These are phyloP conservation scores for Semicossyphus pulcher DNA, from an alignment of 2,113 vertebrate species.

Conservation along the genomic window DNA sequence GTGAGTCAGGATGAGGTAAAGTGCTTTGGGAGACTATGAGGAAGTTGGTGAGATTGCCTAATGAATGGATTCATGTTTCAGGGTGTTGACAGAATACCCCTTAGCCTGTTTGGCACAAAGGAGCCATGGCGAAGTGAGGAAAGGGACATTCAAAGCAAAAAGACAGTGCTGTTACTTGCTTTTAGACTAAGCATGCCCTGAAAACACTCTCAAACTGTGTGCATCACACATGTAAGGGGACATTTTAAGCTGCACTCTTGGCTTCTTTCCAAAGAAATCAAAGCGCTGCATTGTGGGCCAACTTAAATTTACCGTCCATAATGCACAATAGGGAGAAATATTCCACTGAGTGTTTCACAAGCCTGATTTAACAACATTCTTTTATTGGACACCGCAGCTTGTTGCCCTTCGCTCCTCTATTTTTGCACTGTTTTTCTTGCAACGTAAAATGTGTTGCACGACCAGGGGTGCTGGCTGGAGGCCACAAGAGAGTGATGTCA, in stretches of 20 bases:
- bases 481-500: constrained; percentile 70
- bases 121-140: constrained; percentile 19
- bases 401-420: constrained; percentile 27
- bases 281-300: constrained; percentile 34
- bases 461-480: constrained; percentile 44
- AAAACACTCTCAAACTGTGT: constrained; percentile 19
- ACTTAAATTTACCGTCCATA: constrained; percentile 45
- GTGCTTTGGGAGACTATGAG: constrained; percentile 27
- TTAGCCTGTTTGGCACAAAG: constrained; percentile 29
- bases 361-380: constrained; percentile 30
- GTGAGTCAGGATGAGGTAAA: constrained; percentile 37
- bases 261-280: constrained; percentile 60
- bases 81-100: constrained; percentile 50
- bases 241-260: constrained; percentile 34
- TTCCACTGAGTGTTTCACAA: constrained; percentile 67
- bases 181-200: not conserved
- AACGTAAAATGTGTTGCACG: constrained; percentile 62
- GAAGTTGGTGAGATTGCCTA: constrained; percentile 34
- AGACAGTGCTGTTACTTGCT: not conserved
- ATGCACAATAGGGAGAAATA: constrained; percentile 38
- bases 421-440: constrained; percentile 50
- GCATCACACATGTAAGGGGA: constrained; percentile 33
- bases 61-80: constrained; percentile 64
- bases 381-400: constrained; percentile 49
- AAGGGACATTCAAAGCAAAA: constrained; percentile 21